These are phyloP conservation scores for Marronus borbonicus DNA, from an alignment of 2,888 invertebrate genomes.

Conservation along the genomic window DNA sequence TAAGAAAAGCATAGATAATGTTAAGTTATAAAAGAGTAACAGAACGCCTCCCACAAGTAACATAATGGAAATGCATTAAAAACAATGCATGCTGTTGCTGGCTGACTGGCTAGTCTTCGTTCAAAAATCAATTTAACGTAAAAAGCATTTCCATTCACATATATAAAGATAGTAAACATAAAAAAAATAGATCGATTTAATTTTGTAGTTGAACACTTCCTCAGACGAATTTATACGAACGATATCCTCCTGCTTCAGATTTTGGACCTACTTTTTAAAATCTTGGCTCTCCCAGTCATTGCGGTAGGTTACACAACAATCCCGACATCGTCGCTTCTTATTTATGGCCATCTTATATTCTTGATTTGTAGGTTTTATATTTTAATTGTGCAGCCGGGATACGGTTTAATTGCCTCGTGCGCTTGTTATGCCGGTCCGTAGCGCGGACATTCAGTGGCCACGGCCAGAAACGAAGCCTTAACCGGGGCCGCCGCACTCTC, in stretches of 20 bases:
- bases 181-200: too few relatives aligned
- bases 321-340: conserved; percentile 34
- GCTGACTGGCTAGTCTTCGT: too few relatives aligned
- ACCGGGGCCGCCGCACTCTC: conserved; percentile 40
- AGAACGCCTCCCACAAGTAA: too few relatives aligned
- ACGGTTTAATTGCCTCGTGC: conserved; percentile 45
- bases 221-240: too few relatives aligned
- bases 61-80: too few relatives aligned
- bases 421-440: conserved; percentile 45
- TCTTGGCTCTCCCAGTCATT: not conserved
- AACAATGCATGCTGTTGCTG: too few relatives aligned
- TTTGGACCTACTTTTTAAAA: conserved; percentile 10
- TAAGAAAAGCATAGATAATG: too few relatives aligned
- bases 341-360: conserved; percentile 37
- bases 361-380: conserved; percentile 49
- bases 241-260: not conserved
- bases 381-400: conserved; percentile 46
- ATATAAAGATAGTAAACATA: too few relatives aligned
- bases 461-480: conserved; percentile 23
- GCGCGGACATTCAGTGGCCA: conserved; percentile 45
- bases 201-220: too few relatives aligned
- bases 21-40: too few relatives aligned
- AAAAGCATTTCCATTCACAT: too few relatives aligned
- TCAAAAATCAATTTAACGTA: too few relatives aligned
- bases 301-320: conserved; percentile 36